Evolutionary conservation across 2,888 invertebrate genomes (phyloP).

Genomic region (Actias luna): DNA sequence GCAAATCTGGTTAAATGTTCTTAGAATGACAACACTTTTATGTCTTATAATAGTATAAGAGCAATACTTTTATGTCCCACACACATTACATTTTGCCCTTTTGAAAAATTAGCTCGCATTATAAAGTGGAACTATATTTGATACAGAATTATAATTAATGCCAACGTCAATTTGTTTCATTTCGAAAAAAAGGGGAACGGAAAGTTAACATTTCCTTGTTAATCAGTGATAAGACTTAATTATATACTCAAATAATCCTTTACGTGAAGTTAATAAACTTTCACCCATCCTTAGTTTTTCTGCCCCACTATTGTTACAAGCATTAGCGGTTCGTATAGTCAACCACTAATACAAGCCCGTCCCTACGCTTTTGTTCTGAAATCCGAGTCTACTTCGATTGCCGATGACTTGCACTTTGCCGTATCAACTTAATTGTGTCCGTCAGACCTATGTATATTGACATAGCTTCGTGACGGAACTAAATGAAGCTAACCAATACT

Average conservation of each 20-base stretch:
- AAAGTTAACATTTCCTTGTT: too few species aligned
- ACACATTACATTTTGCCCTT: too few species aligned
- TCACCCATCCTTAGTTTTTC: constrained; percentile 41
- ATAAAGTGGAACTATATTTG: too few species aligned
- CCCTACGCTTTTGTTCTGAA: constrained; percentile 66
- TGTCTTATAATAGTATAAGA: too few species aligned
- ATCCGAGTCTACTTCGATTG: constrained; percentile 68
- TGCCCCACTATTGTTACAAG: constrained; percentile 56
- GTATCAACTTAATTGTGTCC: constrained; percentile 70
- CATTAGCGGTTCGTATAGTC: constrained; percentile 35
- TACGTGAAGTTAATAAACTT: constrained; percentile 44
- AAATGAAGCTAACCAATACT: constrained; percentile 43
- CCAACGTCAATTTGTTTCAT: too few species aligned
- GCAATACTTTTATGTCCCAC: too few species aligned
- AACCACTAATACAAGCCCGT: constrained; percentile 50
- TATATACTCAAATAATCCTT: not conserved
- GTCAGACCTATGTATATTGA: constrained; percentile 24
- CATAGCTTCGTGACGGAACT: constrained; percentile 34
- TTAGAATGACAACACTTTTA: too few species aligned
- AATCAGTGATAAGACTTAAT: too few species aligned
- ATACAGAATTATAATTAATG: too few species aligned
- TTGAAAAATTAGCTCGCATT: too few species aligned
- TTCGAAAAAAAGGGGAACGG: too few species aligned
- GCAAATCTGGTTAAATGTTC: too few species aligned
- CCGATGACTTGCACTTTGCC: constrained; percentile 72